Evolutionary conservation across 2,113 vertebrate species (phyloP).

Genomic region (Engraulis encrasicolus): DNA sequence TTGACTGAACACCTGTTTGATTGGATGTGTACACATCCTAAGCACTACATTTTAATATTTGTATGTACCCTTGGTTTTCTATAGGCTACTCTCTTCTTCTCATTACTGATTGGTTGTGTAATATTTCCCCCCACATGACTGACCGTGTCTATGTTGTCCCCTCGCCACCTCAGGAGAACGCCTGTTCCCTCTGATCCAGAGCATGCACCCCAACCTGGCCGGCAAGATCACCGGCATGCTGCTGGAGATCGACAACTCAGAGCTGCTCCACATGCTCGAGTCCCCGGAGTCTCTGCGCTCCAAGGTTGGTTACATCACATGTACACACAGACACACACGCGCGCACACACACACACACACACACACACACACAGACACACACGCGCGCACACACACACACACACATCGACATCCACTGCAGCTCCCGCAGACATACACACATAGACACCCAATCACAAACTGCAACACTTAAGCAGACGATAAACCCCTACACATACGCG

Average conservation of each 20-base stretch:
- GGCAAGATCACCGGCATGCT: constrained; percentile 99
- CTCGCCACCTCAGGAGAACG: constrained; percentile 83
- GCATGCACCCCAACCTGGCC: constrained; percentile 93
- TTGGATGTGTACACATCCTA: no score
- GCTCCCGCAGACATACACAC: no score
- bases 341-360: not conserved
- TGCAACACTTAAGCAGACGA: no score
- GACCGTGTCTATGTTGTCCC: constrained; percentile 12
- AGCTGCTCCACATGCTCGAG: constrained; percentile 98
- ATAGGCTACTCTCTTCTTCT: no score
- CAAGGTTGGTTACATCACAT: constrained; percentile 74
- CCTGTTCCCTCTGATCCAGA: constrained; percentile 95
- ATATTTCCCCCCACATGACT: not conserved
- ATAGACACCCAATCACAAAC: no score
- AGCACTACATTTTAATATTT: no score
- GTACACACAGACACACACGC: not conserved
- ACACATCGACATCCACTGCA: no score
- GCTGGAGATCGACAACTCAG: constrained; percentile 96
- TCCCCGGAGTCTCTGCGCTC: constrained; percentile 97
- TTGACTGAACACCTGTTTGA: no score
- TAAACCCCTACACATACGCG: not conserved
- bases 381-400: not conserved
- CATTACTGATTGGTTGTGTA: not conserved
- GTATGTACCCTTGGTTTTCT: no score
- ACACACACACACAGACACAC: not conserved